Evolutionary conservation across 2,888 invertebrate species (phyloP), one percentile per base, ranked within the genome.

Genomic region (Macropis europaea): DNA sequence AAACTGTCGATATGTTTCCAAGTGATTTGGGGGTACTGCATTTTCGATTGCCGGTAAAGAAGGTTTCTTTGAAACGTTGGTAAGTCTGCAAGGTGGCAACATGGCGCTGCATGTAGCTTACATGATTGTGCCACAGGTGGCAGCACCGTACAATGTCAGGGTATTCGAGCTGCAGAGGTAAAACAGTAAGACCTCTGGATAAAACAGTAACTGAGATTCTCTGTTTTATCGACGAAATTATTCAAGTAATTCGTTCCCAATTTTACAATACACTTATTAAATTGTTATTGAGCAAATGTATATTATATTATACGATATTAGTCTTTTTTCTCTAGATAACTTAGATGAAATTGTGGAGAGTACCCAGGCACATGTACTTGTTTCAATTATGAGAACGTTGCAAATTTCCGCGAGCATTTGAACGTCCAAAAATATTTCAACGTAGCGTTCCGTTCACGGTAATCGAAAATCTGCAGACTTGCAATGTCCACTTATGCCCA

Each of bases 401-500:
- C 32, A 48, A 47, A 32, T 13, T 13, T 17, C n/a, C 5, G 4
- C 7, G 7, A 19, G 3, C 17, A 7, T 19, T 11, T 30, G 7
- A 26, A 1, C 22, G 28, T 22, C 17, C 5, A n/a, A 43, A 60
- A 64, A 24, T 32, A 0, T 38, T 42, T 15, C 30, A 36, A 3
- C 42, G 32, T 43, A 28, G 7, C 48, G 42, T 66, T 22, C 4
- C n/a, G 2, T n/a, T n/a, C 7, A 5, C 15, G 15, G 24, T 61
- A 50, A 56, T 43, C 11, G 24, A 4, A 56, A 56, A 54, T 48
- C 17, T 64, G 13, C 34, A 52, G 45, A 26, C 24, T 45, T 38
- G 45, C 50, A 52, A 13, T 17, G 6, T 7, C 40, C 19, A 30
- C 7, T 22, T 17, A n/a, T 28, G 32, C 32, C 19, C 17, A 13